phyloP scores from a whole-genome alignment of 2,113 vertebrate genomes.

The Poicephalus meyeri region DNA sequence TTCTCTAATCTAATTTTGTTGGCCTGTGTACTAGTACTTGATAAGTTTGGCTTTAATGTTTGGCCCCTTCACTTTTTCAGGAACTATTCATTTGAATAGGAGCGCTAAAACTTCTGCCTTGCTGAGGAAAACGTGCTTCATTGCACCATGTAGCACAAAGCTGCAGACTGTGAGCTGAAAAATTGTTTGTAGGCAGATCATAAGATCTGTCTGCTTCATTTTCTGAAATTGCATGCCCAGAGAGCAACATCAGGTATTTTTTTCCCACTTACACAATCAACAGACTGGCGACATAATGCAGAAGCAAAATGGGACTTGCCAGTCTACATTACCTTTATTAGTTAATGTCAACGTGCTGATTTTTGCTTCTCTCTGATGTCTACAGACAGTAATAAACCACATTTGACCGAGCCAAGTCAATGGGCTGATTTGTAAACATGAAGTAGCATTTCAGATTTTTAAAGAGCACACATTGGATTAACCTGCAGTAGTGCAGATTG shows the following conservation, averaged over 20 bases:
- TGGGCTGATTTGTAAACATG: not conserved
- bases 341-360: not conserved
- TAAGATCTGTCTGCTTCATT: not conserved
- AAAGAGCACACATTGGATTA: not conserved
- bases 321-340: not conserved
- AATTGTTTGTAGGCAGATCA: not conserved
- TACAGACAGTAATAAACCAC: conserved; percentile 27
- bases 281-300: not conserved
- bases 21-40: not conserved
- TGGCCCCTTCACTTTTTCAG: not conserved
- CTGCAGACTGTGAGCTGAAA: not conserved
- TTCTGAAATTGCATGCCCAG: not conserved
- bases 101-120: not conserved
- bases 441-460: not conserved
- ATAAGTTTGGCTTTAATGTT: not conserved
- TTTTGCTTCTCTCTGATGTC: not conserved
- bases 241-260: not conserved
- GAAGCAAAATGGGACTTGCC: conserved; percentile 3
- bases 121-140: not conserved
- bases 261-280: not conserved
- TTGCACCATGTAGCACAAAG: accelerated
- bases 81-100: not conserved
- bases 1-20: not conserved
- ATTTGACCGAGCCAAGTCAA: not conserved
- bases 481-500: not conserved